These are phyloP conservation scores for Boloria selene DNA, from an alignment of 2,888 invertebrate genomes.

Conservation along the genomic window DNA sequence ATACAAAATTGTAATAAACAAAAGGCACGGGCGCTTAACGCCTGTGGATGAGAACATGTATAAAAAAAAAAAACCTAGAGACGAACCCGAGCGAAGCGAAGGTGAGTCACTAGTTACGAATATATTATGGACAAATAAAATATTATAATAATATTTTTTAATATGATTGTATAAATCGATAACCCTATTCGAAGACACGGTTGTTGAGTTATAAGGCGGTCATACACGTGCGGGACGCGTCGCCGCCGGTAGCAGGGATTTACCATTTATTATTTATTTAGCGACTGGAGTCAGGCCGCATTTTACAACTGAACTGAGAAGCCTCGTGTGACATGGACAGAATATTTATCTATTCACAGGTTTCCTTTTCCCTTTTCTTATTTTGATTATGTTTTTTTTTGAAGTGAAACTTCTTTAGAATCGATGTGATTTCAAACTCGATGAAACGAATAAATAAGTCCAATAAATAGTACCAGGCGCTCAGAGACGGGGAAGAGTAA, in stretches of 20 bases:
- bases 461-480: too few relatives aligned
- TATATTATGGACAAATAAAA: neutral
- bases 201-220: constrained; percentile 24
- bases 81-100: too few relatives aligned
- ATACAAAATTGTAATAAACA: too few relatives aligned
- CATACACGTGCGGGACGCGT: constrained; percentile 36
- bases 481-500: too few relatives aligned
- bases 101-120: neutral
- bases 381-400: neutral
- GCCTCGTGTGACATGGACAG: constrained; percentile 13
- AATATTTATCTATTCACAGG: constrained; percentile 13
- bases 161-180: neutral
- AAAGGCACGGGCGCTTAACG: too few relatives aligned
- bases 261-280: constrained; percentile 46
- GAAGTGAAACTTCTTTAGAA: too few relatives aligned
- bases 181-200: constrained; percentile 30
- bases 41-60: too few relatives aligned
- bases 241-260: constrained; percentile 38
- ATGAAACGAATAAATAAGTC: too few relatives aligned
- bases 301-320: constrained; percentile 31
- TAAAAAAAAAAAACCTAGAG: too few relatives aligned
- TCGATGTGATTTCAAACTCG: too few relatives aligned
- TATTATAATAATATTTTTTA: too few relatives aligned
- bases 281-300: constrained; percentile 29
- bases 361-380: constrained; percentile 6